Evolutionary conservation across 2,113 vertebrate species (phyloP).

Genomic region (Leptobrachium leishanense): DNA sequence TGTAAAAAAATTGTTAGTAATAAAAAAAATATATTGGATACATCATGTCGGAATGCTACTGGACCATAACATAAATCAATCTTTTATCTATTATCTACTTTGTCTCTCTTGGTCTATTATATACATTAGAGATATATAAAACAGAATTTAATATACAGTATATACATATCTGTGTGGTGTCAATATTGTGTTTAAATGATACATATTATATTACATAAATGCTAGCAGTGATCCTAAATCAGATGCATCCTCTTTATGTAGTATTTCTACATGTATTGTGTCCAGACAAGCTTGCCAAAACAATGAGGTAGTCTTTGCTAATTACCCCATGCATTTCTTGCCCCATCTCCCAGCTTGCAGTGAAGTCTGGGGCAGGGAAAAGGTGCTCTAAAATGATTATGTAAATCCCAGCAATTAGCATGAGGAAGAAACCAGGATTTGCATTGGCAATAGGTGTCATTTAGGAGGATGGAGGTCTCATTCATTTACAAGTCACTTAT

Average conservation of each 20-base stretch:
- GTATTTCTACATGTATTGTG: neutral
- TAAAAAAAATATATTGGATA: too few species aligned
- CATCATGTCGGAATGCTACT: too few species aligned
- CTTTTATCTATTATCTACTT: too few species aligned
- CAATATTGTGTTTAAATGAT: too few species aligned
- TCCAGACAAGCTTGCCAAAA: neutral
- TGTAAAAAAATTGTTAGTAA: too few species aligned
- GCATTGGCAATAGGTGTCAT: constrained; percentile 56
- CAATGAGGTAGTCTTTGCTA: constrained; percentile 40
- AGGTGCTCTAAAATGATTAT: constrained; percentile 50
- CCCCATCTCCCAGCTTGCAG: constrained; percentile 43
- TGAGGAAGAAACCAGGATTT: constrained; percentile 60
- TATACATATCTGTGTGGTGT: neutral
- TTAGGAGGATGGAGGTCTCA: constrained; percentile 37
- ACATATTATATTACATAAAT: too few species aligned
- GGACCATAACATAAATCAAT: too few species aligned
- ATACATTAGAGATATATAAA: too few species aligned
- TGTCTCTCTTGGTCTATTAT: too few species aligned
- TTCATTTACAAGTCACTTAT: constrained; percentile 33
- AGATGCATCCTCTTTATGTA: neutral
- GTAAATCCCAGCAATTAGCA: constrained; percentile 58
- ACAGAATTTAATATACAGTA: neutral
- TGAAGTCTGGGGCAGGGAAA: constrained; percentile 55
- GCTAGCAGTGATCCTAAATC: too few species aligned
- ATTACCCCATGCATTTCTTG: constrained; percentile 28